Evolutionary conservation across 2,797 vertebrate genomes (phyloP), one percentile per base, ranked within the genome.

Genomic region (Scleropages formosus): DNA sequence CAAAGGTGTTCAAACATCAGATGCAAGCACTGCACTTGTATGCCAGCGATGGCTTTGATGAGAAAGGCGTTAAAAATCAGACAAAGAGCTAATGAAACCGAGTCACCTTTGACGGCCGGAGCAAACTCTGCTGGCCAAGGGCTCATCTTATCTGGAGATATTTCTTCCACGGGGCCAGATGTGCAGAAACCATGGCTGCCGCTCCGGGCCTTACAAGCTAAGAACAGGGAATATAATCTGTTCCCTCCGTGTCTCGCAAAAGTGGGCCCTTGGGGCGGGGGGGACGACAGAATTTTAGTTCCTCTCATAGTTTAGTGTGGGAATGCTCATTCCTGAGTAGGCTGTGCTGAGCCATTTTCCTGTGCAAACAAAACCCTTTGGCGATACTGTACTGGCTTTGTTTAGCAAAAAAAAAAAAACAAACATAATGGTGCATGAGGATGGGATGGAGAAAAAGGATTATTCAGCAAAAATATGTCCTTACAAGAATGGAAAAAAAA

Each of bases 281-380:
- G n/a, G n/a, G n/a, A n/a, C n/a, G n/a, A n/a, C 47, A 73, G 16
- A 71, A 39, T 73, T 59, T 67, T 31, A 16, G 16, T 27, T 26
- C 61, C 7, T 65, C 31, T 26, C 64, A 67, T 49, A 67, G 71
- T 68, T 77, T 49, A 67, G 44, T 18, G 22, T 73, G 76, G 70
- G 63, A 73, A 77, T 77, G 68, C 67, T 51, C 27, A 24, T 77
- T 60, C 69, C 15, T n/a, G n/a, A 63, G 68, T 53, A 71, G 68
- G 68, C 64, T 53, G 8, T 62, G 53, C 60, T 31, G 16, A 71
- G 51, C 61, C 61, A 65, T 66, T 77, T 77, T 61, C 66, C 62
- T 26, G 62, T 67, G 63, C 71, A 73, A 67, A 77, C 76, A 73
- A 67, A 77, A 24, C 24, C 64, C 71, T 12, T 59, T 16, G 27